Evolutionary conservation across 2,888 invertebrate genomes (phyloP), one percentile per base, ranked within the genome.

Genomic region (Meteorus cinctellus): DNA sequence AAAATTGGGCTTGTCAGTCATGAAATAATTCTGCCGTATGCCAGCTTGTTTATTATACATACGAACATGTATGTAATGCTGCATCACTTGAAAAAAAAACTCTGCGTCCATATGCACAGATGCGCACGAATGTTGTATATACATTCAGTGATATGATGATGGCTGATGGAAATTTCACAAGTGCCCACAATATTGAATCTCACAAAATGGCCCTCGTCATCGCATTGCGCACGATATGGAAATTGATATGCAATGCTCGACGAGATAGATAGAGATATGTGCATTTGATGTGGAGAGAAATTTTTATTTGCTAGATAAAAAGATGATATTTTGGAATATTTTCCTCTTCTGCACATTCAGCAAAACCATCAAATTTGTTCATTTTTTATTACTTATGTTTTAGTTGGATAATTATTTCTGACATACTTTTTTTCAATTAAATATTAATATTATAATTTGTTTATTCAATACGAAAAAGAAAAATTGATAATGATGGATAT

Each of bases 131-230:
- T 55, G n/a, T 55, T 41, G 41, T 41, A 34, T 34, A 34, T 34
- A 6, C 41, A 41, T 41, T 41, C 41, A 41, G 4, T 4, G 12
- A 27, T 51, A 29, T 48, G 16, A 67, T 67, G 45, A 48, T 67
- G 48, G 65, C 29, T 27, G 29, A 41, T 29, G 48, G 48, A 67
- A 67, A 67, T 29, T 67, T 29, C 48, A 67, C 48, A 67, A 29
- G 48, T 48, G 48, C 45, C 55, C 29, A 29, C 41, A 48, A 67
- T 67, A 67, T 67, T 67, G 48, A 48, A 67, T 45, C 34, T 62
- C 34, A 34, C 62, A 62, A 34, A 62, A 62, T 62, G 34, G n/a
- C 29, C 62, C 29, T 62, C 55, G 55, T 62, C 19, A 29, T 62
- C 31, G 31, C 8, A 41, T 29, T 62, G 31, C 31, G 31, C 31